A percentile compares a stretch with the other conserved stretches of the same genome.
Evolutionary conservation across 2,888 invertebrate species (phyloP).

Genomic region (Ennomos erosarius): DNA sequence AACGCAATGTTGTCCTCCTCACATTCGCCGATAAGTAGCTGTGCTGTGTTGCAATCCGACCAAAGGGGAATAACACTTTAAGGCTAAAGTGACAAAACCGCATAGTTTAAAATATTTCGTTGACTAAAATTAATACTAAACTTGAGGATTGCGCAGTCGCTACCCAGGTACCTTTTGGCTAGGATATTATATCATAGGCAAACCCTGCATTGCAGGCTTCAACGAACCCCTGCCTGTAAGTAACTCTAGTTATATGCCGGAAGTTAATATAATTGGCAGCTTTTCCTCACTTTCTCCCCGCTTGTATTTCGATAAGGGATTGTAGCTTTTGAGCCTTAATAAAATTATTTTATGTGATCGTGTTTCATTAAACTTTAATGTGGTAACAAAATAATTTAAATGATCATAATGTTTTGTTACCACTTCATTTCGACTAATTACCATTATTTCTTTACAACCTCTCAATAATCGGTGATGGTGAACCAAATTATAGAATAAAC

Average conservation of each 20-base stretch:
- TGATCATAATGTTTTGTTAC: too few relatives aligned
- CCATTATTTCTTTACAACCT: too few relatives aligned
- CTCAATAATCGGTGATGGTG: too few relatives aligned
- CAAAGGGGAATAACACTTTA: constrained; percentile 33
- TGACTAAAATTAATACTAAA: constrained; percentile 45
- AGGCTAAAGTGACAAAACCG: constrained; percentile 28
- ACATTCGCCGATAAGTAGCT: constrained; percentile 25
- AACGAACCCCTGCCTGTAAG: constrained; percentile 4
- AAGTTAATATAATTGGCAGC: constrained; percentile 1
- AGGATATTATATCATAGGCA: constrained; percentile 45
- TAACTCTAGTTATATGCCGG: constrained; percentile 9
- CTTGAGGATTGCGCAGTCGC: constrained; percentile 42
- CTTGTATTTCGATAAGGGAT: not conserved
- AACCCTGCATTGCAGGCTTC: constrained; percentile 32
- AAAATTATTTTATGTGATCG: not conserved
- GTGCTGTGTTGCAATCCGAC: constrained; percentile 22
- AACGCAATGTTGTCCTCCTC: constrained; percentile 25
- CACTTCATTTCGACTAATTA: too few relatives aligned
- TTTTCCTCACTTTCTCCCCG: constrained; percentile 10
- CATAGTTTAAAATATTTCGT: constrained; percentile 33
- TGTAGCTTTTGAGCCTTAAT: too few relatives aligned
- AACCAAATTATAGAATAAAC: too few relatives aligned
- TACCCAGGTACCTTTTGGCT: constrained; percentile 33
- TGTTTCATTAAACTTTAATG: too few relatives aligned
- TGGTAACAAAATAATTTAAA: too few relatives aligned